Evolutionary conservation across 2,113 vertebrate genomes (phyloP).

Genomic region (Phaethornis superciliosus): DNA sequence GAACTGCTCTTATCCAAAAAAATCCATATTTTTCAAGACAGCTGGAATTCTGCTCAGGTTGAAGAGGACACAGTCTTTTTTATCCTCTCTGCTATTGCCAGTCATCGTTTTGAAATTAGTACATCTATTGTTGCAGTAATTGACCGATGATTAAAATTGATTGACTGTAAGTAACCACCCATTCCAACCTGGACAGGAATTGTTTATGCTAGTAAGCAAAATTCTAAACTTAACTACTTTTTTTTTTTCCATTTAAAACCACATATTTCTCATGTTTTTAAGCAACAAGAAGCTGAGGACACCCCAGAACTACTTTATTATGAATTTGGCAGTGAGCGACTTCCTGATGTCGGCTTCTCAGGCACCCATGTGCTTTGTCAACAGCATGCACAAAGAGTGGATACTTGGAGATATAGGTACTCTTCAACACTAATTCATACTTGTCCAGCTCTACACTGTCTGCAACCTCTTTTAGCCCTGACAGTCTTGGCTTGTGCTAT

Average conservation of each 20-base stretch:
- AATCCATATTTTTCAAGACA: neutral
- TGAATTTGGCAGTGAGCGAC: constrained; percentile 75
- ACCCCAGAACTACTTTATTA: constrained; percentile 76
- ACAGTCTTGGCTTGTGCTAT: neutral
- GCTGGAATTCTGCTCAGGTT: neutral
- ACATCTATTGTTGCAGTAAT: neutral
- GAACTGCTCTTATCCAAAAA: neutral
- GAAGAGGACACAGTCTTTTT: neutral
- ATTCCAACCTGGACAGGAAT: neutral
- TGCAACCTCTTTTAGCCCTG: neutral
- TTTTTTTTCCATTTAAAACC: neutral
- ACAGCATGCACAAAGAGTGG: constrained; percentile 72
- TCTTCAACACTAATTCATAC: neutral
- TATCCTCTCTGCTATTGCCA: neutral
- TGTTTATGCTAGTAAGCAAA: neutral
- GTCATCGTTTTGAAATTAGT: neutral
- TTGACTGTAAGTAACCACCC: accelerated
- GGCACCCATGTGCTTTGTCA: constrained; percentile 74
- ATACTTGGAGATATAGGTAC: constrained; percentile 76
- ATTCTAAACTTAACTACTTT: neutral
- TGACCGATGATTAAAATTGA: neutral
- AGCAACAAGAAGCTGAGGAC: constrained; percentile 79
- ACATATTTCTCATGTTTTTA: constrained; percentile 12
- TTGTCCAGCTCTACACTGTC: neutral
- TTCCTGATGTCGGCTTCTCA: constrained; percentile 76